These are phyloP conservation scores for Nasonia giraulti DNA, from an alignment of 1,140 invertebrate species.

Conservation along the genomic window DNA sequence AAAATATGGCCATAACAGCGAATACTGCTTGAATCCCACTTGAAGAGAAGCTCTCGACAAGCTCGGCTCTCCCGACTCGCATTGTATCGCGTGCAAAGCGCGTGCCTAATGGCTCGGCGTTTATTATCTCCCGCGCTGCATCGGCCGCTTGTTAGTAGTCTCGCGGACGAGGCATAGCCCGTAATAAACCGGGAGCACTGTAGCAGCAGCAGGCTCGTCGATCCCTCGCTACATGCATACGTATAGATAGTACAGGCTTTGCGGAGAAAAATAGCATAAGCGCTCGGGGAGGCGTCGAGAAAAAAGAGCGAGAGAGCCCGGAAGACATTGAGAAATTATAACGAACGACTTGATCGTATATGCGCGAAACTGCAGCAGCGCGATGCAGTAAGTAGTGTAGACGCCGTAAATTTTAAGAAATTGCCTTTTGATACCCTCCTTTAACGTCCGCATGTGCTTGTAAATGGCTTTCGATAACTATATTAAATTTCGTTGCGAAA, in stretches of 20 bases:
- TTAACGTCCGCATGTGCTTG: not conserved
- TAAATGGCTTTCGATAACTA: not conserved
- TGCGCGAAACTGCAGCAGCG: not conserved
- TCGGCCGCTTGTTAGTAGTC: slow-evolving; percentile 27
- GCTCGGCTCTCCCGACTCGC: not conserved
- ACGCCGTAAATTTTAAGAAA: not conserved
- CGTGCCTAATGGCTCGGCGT: slow-evolving; percentile 45
- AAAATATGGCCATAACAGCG: not conserved
- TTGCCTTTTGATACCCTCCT: slow-evolving; percentile 17
- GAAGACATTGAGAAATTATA: slow-evolving; percentile 42
- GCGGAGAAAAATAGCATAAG: not conserved
- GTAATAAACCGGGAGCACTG: not conserved
- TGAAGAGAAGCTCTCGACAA: not conserved
- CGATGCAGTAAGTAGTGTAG: not conserved
- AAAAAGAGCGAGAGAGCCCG: not conserved
- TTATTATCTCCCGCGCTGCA: slow-evolving; percentile 42
- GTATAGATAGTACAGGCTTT: not conserved
- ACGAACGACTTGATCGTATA: slow-evolving; percentile 41
- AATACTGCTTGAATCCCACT: not conserved
- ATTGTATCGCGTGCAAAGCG: slow-evolving; percentile 31
- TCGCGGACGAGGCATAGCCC: too few relatives aligned
- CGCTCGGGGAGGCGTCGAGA: not conserved
- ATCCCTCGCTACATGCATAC: too few relatives aligned
- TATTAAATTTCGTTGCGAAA: not conserved
- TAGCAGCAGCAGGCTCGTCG: too few relatives aligned